Conservation (phyloP, 1,140 invertebrate species). For the Philaenus spumarius region DNA sequence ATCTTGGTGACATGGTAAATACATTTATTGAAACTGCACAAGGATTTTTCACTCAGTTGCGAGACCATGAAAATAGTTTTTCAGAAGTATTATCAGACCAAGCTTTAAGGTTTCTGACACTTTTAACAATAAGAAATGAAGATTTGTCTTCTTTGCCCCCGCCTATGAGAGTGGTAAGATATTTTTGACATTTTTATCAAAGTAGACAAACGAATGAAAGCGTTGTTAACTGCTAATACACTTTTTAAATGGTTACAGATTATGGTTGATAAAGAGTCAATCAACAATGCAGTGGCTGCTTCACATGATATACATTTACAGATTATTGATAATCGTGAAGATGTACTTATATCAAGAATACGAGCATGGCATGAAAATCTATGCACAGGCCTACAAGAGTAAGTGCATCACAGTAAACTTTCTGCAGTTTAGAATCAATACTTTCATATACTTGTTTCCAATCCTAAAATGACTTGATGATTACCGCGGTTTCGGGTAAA, state of each 20-base stretch:
- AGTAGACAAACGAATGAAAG: too few species aligned
- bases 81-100: slow-evolving; percentile 31
- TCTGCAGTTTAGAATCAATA: too few species aligned
- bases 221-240: too few species aligned
- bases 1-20: slow-evolving; percentile 63
- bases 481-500: too few species aligned
- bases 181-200: too few species aligned
- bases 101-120: neutral
- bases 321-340: slow-evolving; percentile 71
- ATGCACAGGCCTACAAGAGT: slow-evolving; percentile 47
- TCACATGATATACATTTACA: slow-evolving; percentile 64
- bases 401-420: too few species aligned
- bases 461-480: too few species aligned
- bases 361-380: slow-evolving; percentile 59
- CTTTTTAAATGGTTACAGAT: slow-evolving; percentile 42
- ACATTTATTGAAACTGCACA: slow-evolving; percentile 63
- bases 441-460: too few species aligned
- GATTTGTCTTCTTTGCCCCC: slow-evolving; percentile 5
- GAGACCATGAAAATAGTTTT: slow-evolving; percentile 43
- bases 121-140: slow-evolving; percentile 3
- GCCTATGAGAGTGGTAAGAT: neutral
- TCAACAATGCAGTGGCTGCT: slow-evolving; percentile 58
- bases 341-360: slow-evolving; percentile 57
- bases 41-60: slow-evolving; percentile 58
- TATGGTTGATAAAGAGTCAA: slow-evolving; percentile 63